A percentile compares a stretch with the other conserved stretches of the same genome.
phyloP scores from a whole-genome alignment of 2,888 invertebrate genomes.

The Resseliella maxima region DNA sequence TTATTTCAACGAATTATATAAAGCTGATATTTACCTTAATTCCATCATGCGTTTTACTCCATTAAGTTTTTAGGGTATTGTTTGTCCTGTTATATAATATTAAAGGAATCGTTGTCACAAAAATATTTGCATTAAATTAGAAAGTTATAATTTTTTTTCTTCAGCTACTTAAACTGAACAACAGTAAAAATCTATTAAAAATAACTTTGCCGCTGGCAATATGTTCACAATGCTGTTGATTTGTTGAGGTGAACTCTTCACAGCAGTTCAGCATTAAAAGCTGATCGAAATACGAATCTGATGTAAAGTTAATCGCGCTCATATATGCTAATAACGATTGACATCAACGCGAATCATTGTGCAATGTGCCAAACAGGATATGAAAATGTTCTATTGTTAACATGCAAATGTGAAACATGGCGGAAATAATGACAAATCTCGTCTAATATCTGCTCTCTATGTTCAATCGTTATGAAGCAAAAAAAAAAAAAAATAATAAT shows the following conservation, averaged over 20 bases:
- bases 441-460: constrained; percentile 21
- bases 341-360: background rate
- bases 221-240: background rate
- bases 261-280: background rate
- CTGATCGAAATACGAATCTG: background rate
- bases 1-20: too few relatives aligned
- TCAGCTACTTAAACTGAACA: background rate
- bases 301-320: constrained; percentile 43
- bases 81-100: background rate
- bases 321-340: constrained; percentile 36
- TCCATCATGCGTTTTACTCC: too few relatives aligned
- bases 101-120: background rate
- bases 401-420: constrained; percentile 41
- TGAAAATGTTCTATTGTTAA: background rate
- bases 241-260: background rate
- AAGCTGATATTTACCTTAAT: too few relatives aligned
- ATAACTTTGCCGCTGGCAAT: constrained; percentile 34
- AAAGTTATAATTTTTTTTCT: constrained; percentile 33
- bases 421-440: constrained; percentile 55
- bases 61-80: too few relatives aligned
- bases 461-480: constrained; percentile 37
- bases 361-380: background rate
- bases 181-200: background rate
- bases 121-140: constrained; percentile 44
- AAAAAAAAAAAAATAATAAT: too few relatives aligned